Evolutionary conservation across 2,797 vertebrate species (phyloP), one percentile per base, ranked within the genome.

Genomic region (Avahi laniger): DNA sequence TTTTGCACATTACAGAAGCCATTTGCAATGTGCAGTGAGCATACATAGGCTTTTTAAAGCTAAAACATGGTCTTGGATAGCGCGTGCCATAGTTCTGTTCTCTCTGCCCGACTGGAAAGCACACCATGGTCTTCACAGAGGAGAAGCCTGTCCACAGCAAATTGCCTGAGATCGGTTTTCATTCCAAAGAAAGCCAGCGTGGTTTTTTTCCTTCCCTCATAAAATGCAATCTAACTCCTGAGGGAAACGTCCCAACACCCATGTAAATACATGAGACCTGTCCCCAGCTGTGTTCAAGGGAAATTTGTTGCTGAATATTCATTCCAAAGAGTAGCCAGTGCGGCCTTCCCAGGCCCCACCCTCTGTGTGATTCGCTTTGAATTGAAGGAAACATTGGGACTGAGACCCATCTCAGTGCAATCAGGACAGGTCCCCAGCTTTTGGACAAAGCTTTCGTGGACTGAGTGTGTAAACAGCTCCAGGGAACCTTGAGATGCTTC

Each of bases 11-110:
- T 35, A 26, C 10, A 18, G 28, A 35, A 35, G 57, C 65, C 1
- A 0, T 7, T 18, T 1, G 12, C 48, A 3, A 20, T 1, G 11
- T 20, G 18, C 70, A 30, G 46, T 7, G 67, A 65, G 73, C 83
- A 0, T 17, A 22, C 46, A 26, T 13, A 33, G 80, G 48, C 76
- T 72, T 61, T 48, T 26, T 20, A 59, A 83, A 79, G 70, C 48
- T 13, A 1, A 38, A 12, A 7, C 0, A 0, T 9, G 35, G 33
- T 38, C 73, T n/a, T 5, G 6, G n/a, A 38, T 35, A 28, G 54
- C 0, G 0, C 30, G 30, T 10, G 30, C 52, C 76, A 28, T 12
- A 13, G 4, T 12, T 22, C 30, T 2, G 30, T 52, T 65, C 92
- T 46, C 50, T 22, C 17, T 46, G 30, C 80, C 52, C 69, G 20